Evolutionary conservation across 2,113 vertebrate species (phyloP).

Genomic region (Hemicordylus capensis): DNA sequence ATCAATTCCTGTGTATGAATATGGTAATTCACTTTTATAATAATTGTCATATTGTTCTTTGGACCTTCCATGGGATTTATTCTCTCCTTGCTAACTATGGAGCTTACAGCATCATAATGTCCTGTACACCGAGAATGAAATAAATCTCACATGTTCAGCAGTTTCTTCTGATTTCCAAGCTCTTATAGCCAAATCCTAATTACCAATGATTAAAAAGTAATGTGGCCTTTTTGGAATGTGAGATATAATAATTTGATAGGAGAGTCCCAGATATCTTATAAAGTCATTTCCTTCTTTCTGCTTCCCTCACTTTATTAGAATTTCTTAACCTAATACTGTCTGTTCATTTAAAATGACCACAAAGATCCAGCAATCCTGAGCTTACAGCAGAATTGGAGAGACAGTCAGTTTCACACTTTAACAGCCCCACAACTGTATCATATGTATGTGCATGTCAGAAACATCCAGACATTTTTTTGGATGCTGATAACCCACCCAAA

Average conservation of each 20-base stretch:
- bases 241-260: conserved; percentile 30
- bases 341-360: conserved; percentile 60
- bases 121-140: conserved; percentile 20
- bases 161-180: conserved; percentile 40
- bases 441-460: conserved; percentile 65
- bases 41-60: conserved; percentile 53
- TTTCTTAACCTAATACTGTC: conserved; percentile 30
- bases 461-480: conserved; percentile 63
- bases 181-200: conserved; percentile 62
- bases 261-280: conserved; percentile 36
- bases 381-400: conserved; percentile 31
- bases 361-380: conserved; percentile 51
- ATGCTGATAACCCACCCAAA: conserved; percentile 72
- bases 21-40: conserved; percentile 46
- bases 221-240: conserved; percentile 21
- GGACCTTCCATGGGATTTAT: conserved; percentile 42
- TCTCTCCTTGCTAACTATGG: conserved; percentile 23
- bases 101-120: conserved; percentile 32
- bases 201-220: conserved; percentile 61
- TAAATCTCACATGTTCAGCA: neutral
- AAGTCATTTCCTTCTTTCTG: conserved; percentile 31
- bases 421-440: conserved; percentile 61
- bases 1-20: conserved; percentile 21
- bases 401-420: conserved; percentile 56
- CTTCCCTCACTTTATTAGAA: conserved; percentile 35